Conservation (phyloP, 2,888 invertebrate genomes). For the Hofmannophila pseudospretella region DNA sequence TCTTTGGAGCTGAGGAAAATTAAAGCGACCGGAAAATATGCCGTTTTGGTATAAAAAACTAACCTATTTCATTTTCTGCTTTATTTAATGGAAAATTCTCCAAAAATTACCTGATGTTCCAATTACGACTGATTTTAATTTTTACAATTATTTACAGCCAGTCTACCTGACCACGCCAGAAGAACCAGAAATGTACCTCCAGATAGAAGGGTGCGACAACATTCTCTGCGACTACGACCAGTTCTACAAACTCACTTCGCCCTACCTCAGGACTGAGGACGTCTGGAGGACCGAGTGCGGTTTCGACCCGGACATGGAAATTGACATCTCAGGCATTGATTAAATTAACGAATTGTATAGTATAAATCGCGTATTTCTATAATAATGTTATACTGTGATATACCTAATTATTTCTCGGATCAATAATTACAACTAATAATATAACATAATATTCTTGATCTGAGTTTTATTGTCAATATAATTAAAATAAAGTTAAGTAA, state of each 20-base stretch:
- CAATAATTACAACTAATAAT: too few relatives aligned
- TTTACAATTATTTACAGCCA: too few relatives aligned
- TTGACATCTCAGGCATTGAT: background rate
- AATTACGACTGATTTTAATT: too few relatives aligned
- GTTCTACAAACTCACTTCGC: conserved; percentile 8
- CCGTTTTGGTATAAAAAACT: conserved; percentile 15
- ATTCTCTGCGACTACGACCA: conserved; percentile 8
- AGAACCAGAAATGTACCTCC: conserved; percentile 6
- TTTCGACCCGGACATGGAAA: background rate
- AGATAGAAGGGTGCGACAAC: conserved; percentile 8
- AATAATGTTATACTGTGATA: too few relatives aligned
- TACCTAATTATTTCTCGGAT: too few relatives aligned
- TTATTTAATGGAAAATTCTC: too few relatives aligned
- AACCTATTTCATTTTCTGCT: too few relatives aligned
- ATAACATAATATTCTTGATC: too few relatives aligned
- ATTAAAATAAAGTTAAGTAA: too few relatives aligned
- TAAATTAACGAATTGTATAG: background rate
- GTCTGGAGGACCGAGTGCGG: conserved; percentile 5
- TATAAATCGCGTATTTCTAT: too few relatives aligned
- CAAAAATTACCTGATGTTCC: too few relatives aligned
- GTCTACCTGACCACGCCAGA: conserved; percentile 8
- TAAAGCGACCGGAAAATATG: conserved; percentile 8
- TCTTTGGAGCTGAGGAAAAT: conserved; percentile 12
- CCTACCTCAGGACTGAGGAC: conserved; percentile 1
- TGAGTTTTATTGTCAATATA: too few relatives aligned